These are phyloP conservation scores for Enteromius mattozi DNA, from an alignment of 2,797 vertebrate genomes.

Conservation along the genomic window DNA sequence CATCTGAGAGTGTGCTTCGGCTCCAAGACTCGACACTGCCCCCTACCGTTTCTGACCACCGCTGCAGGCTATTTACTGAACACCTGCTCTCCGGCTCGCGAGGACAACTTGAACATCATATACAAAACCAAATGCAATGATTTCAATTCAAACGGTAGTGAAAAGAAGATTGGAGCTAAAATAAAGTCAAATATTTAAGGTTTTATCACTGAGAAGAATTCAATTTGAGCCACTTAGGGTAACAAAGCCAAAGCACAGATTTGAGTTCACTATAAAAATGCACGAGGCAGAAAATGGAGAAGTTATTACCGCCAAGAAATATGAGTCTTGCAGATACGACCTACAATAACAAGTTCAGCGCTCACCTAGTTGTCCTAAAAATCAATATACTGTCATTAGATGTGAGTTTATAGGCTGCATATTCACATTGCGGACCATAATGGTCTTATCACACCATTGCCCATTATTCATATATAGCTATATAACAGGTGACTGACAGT, in stretches of 20 bases:
- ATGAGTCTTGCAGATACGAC: neutral
- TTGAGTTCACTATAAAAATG: constrained; percentile 12
- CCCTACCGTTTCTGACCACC: constrained; percentile 68
- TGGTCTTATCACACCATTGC: too few relatives aligned
- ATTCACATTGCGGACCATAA: neutral
- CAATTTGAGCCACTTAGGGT: neutral
- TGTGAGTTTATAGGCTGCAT: neutral
- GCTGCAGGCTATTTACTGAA: neutral
- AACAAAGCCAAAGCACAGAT: constrained; percentile 11
- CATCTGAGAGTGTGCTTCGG: constrained; percentile 64
- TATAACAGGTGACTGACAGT: neutral
- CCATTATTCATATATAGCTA: neutral
- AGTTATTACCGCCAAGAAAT: neutral
- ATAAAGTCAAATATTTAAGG: neutral
- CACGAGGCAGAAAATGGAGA: neutral
- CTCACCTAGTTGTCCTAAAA: neutral
- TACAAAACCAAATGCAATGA: neutral
- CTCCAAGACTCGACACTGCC: constrained; percentile 76
- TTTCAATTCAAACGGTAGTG: neutral
- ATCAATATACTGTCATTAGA: neutral
- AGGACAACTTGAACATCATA: neutral
- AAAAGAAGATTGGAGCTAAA: neutral
- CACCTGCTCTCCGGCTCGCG: constrained; percentile 19
- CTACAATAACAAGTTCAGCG: neutral
- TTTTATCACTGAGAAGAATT: neutral